phyloP scores from a whole-genome alignment of 2,113 vertebrate genomes.

The Halcyon malimbica region DNA sequence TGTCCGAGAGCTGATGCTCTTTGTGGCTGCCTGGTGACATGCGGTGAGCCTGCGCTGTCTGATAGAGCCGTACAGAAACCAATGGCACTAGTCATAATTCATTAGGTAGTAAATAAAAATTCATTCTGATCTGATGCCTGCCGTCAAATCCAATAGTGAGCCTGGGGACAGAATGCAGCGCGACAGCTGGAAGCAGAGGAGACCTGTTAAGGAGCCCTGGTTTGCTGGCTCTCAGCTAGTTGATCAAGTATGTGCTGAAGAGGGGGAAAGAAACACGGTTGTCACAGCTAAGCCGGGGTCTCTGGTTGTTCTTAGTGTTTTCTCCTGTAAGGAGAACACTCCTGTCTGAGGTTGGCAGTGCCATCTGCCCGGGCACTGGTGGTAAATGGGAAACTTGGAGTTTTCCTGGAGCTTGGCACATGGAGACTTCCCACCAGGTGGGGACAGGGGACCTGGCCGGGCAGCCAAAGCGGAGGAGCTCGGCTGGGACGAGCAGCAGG shows the following conservation, averaged over 20 bases:
- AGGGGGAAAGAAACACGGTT: neutral
- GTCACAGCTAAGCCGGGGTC: neutral
- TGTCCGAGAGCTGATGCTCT: neutral
- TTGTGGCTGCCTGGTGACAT: neutral
- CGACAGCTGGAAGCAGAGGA: neutral
- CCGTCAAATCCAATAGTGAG: neutral
- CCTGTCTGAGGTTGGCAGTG: neutral
- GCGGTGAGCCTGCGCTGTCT: accelerated
- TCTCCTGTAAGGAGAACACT: neutral
- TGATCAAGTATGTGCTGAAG: neutral
- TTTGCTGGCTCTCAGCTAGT: neutral
- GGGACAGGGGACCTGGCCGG: neutral
- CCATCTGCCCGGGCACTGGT: accelerated
- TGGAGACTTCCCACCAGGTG: neutral
- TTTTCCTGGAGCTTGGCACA: neutral
- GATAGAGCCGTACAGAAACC: neutral
- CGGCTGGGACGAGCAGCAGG: accelerated
- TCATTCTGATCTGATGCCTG: neutral
- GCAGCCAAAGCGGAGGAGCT: neutral
- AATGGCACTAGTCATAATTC: neutral
- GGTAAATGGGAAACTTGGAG: accelerated
- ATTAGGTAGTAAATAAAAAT: neutral
- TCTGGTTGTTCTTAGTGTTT: neutral
- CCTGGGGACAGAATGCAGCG: neutral
- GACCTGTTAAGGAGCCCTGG: neutral